Base-by-base conservation (phyloP, 2,113 vertebrate species). In the Orthonyx spaldingii region DNA sequence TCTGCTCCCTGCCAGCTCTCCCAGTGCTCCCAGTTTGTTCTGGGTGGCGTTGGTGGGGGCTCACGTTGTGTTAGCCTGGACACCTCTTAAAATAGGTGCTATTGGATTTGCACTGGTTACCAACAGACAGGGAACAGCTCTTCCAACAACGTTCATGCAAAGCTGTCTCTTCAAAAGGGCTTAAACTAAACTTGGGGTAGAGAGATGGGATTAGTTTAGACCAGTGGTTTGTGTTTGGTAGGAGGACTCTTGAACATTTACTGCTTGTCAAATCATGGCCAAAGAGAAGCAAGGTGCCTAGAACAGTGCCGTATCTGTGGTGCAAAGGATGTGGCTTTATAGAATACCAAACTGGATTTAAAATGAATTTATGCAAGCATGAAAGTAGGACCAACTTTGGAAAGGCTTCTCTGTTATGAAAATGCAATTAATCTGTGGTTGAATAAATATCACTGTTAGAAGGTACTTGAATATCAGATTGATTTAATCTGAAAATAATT, bases 61-160 rank as follows among this genome's bases (percentile, higher is more conserved):
- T 86, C 13, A 11, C 1, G 0, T 18, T 27, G n/a, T 20, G 1
- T 9, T 37, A 70, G 19, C 55, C 27, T 19, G 17, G 20, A 39
- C n/a, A 20, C 24, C 27, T 56, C 27, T 52, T 71, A 16, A 41
- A 61, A 28, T 9, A 28, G 27, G 4, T 79, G 47, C 22, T 41
- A 0, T 57, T 15, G 49, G 18, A 4, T 77, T 77, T 60, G 6
- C 10, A 0, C 20, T 0, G 0, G 17, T 42, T 37, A 6, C 22
- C n/a, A 18, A 5, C 16, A 30, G 20, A 9, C 11, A 21, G 26
- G 21, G 47, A 50, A 22, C 37, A 46, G 42, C 77, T 87, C 16
- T 84, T 63, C 47, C 61, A 75, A 9, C 9, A 47, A 6, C 5
- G 9, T 35, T 61, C 59, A 9, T 82, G 39, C 39, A 16, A 68